These are phyloP conservation scores for Sisyra terminalis DNA, from an alignment of 2,888 invertebrate species.

Conservation along the genomic window DNA sequence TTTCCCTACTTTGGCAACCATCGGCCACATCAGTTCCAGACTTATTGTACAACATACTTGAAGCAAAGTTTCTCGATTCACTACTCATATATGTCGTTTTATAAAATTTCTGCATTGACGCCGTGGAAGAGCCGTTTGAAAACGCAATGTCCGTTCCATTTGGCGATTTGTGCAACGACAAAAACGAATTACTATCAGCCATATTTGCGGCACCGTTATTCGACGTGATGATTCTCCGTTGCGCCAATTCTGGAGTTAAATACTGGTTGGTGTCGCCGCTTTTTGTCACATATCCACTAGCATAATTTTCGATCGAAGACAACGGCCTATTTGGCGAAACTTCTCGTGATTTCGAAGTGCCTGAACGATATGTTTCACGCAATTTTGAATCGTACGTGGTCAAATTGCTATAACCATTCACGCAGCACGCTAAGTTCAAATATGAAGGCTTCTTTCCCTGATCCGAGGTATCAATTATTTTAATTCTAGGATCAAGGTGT, in stretches of 20 bases:
- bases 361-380: constrained; percentile 32
- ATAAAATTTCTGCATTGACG: no score
- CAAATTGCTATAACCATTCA: constrained; percentile 76
- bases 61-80: constrained; percentile 16
- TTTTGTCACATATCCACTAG: constrained; percentile 1
- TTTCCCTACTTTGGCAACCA: not conserved
- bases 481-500: constrained; percentile 4
- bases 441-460: constrained; percentile 63
- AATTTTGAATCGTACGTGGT: constrained; percentile 74
- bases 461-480: constrained; percentile 3
- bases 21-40: constrained; percentile 4
- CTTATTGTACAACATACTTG: constrained; percentile 19
- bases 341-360: constrained; percentile 37
- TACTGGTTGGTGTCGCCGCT: constrained; percentile 2
- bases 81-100: constrained; percentile 16
- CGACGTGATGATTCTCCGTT: constrained; percentile 5
- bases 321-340: constrained; percentile 51
- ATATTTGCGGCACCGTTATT: not conserved
- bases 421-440: constrained; percentile 74
- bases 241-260: constrained; percentile 10
- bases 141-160: not conserved
- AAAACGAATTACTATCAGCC: constrained; percentile 4
- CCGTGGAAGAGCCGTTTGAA: not conserved
- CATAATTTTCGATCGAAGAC: constrained; percentile 4
- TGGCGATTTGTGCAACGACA: not conserved